These are phyloP conservation scores for Epinephelus fuscoguttatus DNA, from an alignment of 2,113 vertebrate species.

Conservation along the genomic window DNA sequence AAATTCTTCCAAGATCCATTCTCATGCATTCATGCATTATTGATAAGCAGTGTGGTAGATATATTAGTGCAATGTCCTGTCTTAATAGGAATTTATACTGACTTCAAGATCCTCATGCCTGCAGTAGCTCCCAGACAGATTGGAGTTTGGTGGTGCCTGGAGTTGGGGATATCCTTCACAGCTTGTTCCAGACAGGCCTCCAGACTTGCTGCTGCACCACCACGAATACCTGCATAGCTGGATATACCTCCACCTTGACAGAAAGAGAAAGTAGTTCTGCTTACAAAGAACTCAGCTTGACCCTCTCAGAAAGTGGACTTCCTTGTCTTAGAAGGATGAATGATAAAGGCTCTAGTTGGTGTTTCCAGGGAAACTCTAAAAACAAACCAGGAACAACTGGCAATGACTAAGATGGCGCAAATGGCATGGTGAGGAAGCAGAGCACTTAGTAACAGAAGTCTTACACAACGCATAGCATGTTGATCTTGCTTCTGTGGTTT, in stretches of 20 bases:
- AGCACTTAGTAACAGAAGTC: background rate
- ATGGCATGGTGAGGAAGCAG: slow-evolving; percentile 37
- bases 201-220: slow-evolving; percentile 76
- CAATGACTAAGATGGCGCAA: background rate
- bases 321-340: slow-evolving; percentile 27
- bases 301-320: background rate
- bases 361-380: slow-evolving; percentile 44
- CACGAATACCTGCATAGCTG: slow-evolving; percentile 65
- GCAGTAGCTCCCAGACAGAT: slow-evolving; percentile 89
- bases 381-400: slow-evolving; percentile 46
- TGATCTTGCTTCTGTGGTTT: background rate
- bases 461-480: slow-evolving; percentile 25
- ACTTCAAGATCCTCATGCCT: slow-evolving; percentile 91
- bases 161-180: slow-evolving; percentile 78
- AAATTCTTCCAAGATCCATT: background rate
- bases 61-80: background rate
- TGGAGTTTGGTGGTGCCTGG: slow-evolving; percentile 79
- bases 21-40: background rate
- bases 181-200: slow-evolving; percentile 82
- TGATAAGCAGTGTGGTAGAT: background rate
- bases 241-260: slow-evolving; percentile 79
- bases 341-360: background rate
- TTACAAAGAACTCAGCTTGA: slow-evolving; percentile 5
- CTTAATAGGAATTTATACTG: slow-evolving; percentile 42
- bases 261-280: slow-evolving; percentile 32